Evolutionary conservation across 2,888 invertebrate genomes (phyloP).

Genomic region (Pollenia angustigena): DNA sequence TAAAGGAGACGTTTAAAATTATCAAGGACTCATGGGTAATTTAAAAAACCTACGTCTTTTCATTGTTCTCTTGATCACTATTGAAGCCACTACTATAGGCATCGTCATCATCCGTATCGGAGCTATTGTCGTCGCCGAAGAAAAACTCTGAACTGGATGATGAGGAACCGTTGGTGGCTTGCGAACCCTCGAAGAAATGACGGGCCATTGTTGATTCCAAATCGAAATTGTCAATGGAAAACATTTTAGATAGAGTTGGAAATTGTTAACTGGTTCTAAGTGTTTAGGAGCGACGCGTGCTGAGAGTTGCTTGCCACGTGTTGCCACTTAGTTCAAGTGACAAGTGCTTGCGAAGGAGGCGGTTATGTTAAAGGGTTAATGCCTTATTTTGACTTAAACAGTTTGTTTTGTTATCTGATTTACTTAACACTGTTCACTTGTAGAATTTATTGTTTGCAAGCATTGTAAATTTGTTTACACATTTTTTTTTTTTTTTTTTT

Average conservation of each 20-base stretch:
- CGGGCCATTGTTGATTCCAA: constrained; percentile 88
- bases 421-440: constrained; percentile 3
- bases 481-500: constrained; percentile 18
- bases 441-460: constrained; percentile 27
- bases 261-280: background rate
- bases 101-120: constrained; percentile 83
- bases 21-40: background rate
- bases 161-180: constrained; percentile 87
- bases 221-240: constrained; percentile 89
- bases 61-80: constrained; percentile 92
- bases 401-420: constrained; percentile 39
- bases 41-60: constrained; percentile 86
- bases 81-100: constrained; percentile 89
- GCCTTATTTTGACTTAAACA: constrained; percentile 35
- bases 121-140: constrained; percentile 84
- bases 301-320: constrained; percentile 56
- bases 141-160: constrained; percentile 88
- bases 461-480: constrained; percentile 43
- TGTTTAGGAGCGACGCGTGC: constrained; percentile 1
- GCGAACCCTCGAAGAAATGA: constrained; percentile 86
- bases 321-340: constrained; percentile 35
- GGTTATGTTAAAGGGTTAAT: background rate
- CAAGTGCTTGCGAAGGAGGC: background rate
- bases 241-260: constrained; percentile 84
- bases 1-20: constrained; percentile 12